Base-by-base conservation (phyloP, 1,140 invertebrate species). In the Diploscapter pachys region DNA sequence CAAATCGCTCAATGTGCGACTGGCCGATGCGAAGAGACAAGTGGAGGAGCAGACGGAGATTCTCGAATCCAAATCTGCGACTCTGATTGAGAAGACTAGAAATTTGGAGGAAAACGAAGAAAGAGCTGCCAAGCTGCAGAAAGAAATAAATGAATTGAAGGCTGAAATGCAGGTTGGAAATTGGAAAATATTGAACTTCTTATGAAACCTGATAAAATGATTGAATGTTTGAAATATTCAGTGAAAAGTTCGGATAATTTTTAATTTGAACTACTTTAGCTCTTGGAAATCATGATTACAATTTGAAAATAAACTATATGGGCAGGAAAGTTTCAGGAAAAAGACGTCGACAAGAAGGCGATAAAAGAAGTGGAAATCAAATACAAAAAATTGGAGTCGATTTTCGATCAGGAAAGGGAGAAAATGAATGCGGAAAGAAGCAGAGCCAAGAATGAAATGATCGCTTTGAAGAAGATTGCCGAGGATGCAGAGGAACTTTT, bases 331-430 rank as follows among this genome's bases (percentile, higher is more conserved):
- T 72, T 75, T 75, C 56, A 75, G 69, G 82, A 84, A 51, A 75
- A 71, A 50, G 74, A 80, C 61, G 69, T 52, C 61, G 78, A 82
- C 48, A 72, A 63, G n/a, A 79, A 77, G 54, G 71, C 55, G 11
- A 63, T 75, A 8, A 71, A 76, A 54, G 83, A 85, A 69, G 83
- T 79, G 61, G 84, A 82, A 73, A 83, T 78, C 57, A 81, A 85
- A 51, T 80, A 85, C 71, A 75, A 77, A 8, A 86, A 81, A 59
- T 64, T 85, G 73, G 83, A 85, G 61, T 69, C 55, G 31, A 63
- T 84, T 5, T 86, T 79, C 65, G 80, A 86, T n/a, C 59, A 79
- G n/a, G 85, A 85, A 67, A 83, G 83, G 59, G 69, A 78, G 49
- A 83, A 85, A 72, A 80, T 78, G 66, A 81, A 85, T 64, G 69